Conservation (phyloP, 2,113 vertebrate genomes). For the Oncorhynchus kisutch region DNA sequence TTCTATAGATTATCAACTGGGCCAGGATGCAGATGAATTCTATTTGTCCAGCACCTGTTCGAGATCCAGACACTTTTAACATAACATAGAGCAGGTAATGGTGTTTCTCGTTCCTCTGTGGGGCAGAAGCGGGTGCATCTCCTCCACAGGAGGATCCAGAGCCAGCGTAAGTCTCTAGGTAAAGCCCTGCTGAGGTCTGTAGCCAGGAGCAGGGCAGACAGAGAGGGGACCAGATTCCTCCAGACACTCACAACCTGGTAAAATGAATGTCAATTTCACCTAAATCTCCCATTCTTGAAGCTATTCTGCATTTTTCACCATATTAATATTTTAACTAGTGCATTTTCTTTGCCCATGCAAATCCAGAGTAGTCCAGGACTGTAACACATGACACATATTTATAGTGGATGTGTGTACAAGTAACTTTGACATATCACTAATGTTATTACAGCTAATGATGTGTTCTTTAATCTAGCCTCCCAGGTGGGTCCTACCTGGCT, state of each 20-base stretch:
- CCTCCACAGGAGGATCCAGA: conserved; percentile 80
- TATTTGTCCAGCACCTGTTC: too few species aligned
- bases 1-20: too few species aligned
- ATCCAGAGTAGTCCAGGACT: not conserved
- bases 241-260: conserved; percentile 66
- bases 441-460: not conserved
- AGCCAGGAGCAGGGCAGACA: conserved; percentile 18
- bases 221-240: conserved; percentile 41
- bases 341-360: too few species aligned
- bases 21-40: too few species aligned
- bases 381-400: not conserved
- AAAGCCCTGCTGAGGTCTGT: conserved; percentile 51
- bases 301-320: too few species aligned
- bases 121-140: conserved; percentile 75
- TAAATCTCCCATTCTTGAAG: too few species aligned
- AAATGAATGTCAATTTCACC: conserved; percentile 11
- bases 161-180: conserved; percentile 55
- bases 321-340: too few species aligned
- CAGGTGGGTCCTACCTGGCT: conserved; percentile 48
- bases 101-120: conserved; percentile 2
- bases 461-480: conserved; percentile 47
- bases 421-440: not conserved
- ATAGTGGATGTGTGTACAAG: not conserved
- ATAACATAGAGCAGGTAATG: not conserved
- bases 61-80: too few species aligned